Percentiles rank a stretch among this genome's conserved stretches.
These are phyloP conservation scores for Ecliptopera silaceata DNA, from an alignment of 2,888 invertebrate genomes.

Conservation along the genomic window DNA sequence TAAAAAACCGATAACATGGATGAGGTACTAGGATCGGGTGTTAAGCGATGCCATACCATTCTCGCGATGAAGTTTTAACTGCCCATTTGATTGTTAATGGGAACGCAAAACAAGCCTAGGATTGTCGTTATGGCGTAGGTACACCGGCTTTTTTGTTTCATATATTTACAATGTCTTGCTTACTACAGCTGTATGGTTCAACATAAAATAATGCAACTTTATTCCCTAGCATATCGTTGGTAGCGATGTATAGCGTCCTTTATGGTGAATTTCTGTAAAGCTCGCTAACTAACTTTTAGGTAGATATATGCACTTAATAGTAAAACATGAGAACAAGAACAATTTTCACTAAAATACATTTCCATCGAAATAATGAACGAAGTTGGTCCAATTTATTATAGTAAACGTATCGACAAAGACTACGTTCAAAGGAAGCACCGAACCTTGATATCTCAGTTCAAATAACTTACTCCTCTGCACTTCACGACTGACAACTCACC, in stretches of 20 bases:
- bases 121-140: neutral
- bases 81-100: conserved; percentile 14
- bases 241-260: too few relatives aligned
- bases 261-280: too few relatives aligned
- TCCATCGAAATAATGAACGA: neutral
- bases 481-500: neutral
- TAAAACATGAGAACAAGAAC: too few relatives aligned
- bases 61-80: conserved; percentile 23
- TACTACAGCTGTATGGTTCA: neutral
- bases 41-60: conserved; percentile 28
- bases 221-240: too few relatives aligned
- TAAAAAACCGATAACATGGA: conserved; percentile 20
- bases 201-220: too few relatives aligned
- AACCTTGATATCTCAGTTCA: too few relatives aligned
- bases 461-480: too few relatives aligned
- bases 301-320: too few relatives aligned
- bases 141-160: neutral
- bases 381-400: neutral
- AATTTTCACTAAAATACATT: too few relatives aligned
- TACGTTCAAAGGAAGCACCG: neutral
- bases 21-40: conserved; percentile 22
- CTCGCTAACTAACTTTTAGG: too few relatives aligned
- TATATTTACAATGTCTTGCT: neutral
- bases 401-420: neutral
- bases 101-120: conserved; percentile 1